phyloP scores from a whole-genome alignment of 2,797 vertebrate genomes.

The Chelon auratus region DNA sequence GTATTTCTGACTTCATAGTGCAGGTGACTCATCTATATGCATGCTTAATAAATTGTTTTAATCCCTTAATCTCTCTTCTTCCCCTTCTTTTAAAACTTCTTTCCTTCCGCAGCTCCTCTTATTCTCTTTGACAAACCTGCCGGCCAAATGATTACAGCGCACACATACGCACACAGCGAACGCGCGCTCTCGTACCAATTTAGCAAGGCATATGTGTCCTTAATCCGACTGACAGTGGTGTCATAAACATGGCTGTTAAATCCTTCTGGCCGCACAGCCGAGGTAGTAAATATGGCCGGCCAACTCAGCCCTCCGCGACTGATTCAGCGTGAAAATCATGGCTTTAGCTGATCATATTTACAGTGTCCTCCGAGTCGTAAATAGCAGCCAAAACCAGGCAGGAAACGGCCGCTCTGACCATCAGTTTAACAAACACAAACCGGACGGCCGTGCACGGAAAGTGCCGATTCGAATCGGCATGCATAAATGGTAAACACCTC shows the following conservation, averaged over 20 bases:
- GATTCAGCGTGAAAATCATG: slow-evolving; percentile 71
- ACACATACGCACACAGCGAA: slow-evolving; percentile 17
- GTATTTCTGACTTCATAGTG: slow-evolving; percentile 19
- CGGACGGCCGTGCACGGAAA: slow-evolving; percentile 6
- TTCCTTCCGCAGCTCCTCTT: slow-evolving; percentile 14
- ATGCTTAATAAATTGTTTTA: slow-evolving; percentile 51
- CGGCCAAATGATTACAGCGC: slow-evolving; percentile 48
- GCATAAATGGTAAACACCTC: slow-evolving; percentile 33
- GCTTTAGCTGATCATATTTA: slow-evolving; percentile 69
- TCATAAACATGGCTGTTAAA: slow-evolving; percentile 67
- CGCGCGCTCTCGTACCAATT: slow-evolving; percentile 60
- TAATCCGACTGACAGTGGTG: slow-evolving; percentile 67
- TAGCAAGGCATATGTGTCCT: slow-evolving; percentile 67
- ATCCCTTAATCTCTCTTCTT: slow-evolving; percentile 47
- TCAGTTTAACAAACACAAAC: slow-evolving; percentile 51
- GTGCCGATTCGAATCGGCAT: slow-evolving; percentile 32
- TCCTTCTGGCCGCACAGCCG: slow-evolving; percentile 63
- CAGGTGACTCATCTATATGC: slow-evolving; percentile 55
- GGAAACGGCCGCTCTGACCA: slow-evolving; percentile 65
- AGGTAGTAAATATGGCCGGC: slow-evolving; percentile 65
- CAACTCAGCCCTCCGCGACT: slow-evolving; percentile 58
- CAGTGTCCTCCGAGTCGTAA: slow-evolving; percentile 63
- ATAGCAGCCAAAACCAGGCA: slow-evolving; percentile 63
- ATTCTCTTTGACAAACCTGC: slow-evolving; percentile 24
- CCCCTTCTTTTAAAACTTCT: slow-evolving; percentile 35